Percentiles rank a stretch among this genome's conserved stretches.
phyloP scores from a whole-genome alignment of 2,888 invertebrate genomes.

The Trimorus sp. region DNA sequence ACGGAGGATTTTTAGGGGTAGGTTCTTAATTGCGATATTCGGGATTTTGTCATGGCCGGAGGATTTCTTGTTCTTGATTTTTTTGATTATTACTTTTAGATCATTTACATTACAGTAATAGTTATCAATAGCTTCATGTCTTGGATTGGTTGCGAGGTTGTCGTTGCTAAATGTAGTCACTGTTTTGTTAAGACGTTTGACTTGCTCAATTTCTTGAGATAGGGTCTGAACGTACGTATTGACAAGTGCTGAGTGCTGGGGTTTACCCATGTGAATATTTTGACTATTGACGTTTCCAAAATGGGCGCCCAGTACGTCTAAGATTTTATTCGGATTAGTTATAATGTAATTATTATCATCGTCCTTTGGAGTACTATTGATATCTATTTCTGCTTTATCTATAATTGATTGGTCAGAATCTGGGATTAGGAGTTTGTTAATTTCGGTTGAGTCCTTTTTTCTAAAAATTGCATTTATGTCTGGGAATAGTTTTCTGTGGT shows the following conservation, averaged over 20 bases:
- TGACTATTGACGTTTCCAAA: not conserved
- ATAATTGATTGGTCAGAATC: no score
- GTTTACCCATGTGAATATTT: not conserved
- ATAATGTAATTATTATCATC: no score
- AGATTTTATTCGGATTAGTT: not conserved
- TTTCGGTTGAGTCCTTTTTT: conserved; percentile 2
- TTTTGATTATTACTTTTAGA: conserved; percentile 35
- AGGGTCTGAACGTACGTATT: no score
- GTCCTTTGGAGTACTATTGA: no score
- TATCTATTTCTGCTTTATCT: no score
- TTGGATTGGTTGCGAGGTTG: conserved; percentile 32
- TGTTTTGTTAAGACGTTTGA: not conserved
- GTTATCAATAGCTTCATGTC: not conserved
- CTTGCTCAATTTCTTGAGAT: no score
- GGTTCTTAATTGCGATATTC: conserved; percentile 47
- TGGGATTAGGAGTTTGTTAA: not conserved
- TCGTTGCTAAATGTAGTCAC: conserved; percentile 21
- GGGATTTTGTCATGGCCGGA: conserved; percentile 53
- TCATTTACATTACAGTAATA: conserved; percentile 39
- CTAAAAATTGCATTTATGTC: conserved; percentile 42
- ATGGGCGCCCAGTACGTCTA: not conserved
- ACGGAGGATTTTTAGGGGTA: conserved; percentile 7
- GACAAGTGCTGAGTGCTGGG: not conserved
- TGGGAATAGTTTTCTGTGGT: conserved; percentile 26
- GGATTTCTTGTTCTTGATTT: conserved; percentile 60